Percentiles rank a stretch among this genome's conserved stretches.
Evolutionary conservation across 92 coral and sea anemone species (phyloP).

Genomic region (Phymanthus crucifer): DNA sequence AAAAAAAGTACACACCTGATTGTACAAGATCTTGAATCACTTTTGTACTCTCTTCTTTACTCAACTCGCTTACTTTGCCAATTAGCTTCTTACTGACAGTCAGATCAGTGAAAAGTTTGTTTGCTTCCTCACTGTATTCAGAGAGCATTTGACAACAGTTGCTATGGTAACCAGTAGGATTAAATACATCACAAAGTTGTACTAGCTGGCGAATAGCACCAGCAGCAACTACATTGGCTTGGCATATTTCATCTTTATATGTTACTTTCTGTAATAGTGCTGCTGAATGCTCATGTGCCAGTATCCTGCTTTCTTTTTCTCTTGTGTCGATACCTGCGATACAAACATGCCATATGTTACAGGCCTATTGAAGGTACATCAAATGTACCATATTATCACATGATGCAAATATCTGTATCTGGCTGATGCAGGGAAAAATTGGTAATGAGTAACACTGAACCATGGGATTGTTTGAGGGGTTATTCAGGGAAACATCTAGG

Average conservation of each 20-base stretch:
- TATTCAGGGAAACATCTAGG: too few relatives aligned
- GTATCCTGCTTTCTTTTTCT: conserved; percentile 31
- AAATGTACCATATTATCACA: too few relatives aligned
- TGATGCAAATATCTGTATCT: too few relatives aligned
- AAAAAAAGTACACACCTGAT: conserved; percentile 45
- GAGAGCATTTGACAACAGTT: conserved; percentile 64
- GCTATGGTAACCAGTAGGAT: conserved; percentile 64
- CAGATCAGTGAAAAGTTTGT: conserved; percentile 49
- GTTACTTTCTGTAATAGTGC: conserved; percentile 70
- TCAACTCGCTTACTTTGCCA: conserved; percentile 70
- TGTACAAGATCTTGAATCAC: conserved; percentile 41
- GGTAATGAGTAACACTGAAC: too few relatives aligned
- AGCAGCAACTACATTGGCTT: conserved; percentile 69
- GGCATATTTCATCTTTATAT: conserved; percentile 62
- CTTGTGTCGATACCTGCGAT: conserved; percentile 21
- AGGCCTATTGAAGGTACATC: too few relatives aligned
- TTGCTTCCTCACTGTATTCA: conserved; percentile 52
- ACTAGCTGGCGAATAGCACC: conserved; percentile 77
- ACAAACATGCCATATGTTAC: too few relatives aligned
- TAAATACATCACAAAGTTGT: conserved; percentile 71
- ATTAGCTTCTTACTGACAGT: conserved; percentile 71
- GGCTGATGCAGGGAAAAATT: too few relatives aligned
- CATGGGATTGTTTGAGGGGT: too few relatives aligned
- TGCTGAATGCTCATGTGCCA: conserved; percentile 74
- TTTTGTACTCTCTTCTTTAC: conserved; percentile 30